Percentiles rank a stretch among this genome's conserved stretches.
Evolutionary conservation across 1,140 invertebrate genomes (phyloP).

Genomic region (Carposina sasakii): DNA sequence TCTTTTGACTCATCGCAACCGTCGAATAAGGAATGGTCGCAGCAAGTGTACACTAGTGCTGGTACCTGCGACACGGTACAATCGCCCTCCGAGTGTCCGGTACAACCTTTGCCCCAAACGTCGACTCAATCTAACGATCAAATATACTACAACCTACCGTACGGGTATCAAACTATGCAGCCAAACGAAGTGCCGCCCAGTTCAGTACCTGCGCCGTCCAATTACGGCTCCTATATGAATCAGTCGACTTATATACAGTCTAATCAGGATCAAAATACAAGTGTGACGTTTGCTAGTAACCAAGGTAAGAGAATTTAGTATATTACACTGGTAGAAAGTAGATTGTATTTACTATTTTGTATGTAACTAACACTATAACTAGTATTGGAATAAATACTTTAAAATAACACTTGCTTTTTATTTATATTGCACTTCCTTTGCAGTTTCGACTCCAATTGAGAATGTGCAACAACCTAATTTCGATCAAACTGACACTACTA

Average conservation of each 20-base stretch:
- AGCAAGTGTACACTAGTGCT: conserved; percentile 49
- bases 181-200: conserved; percentile 27
- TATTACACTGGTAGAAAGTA: too few relatives aligned
- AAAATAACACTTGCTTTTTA: conserved; percentile 44
- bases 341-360: background rate
- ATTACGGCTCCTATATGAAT: conserved; percentile 43
- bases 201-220: conserved; percentile 29
- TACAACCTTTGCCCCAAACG: conserved; percentile 31
- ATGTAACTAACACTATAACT: background rate
- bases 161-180: conserved; percentile 65
- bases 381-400: conserved; percentile 45
- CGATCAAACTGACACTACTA: conserved; percentile 9
- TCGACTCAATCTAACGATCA: conserved; percentile 29
- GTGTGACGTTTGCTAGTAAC: conserved; percentile 41
- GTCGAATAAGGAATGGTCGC: conserved; percentile 33
- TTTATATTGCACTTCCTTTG: conserved; percentile 46
- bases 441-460: conserved; percentile 49
- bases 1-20: background rate
- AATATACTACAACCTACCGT: conserved; percentile 70
- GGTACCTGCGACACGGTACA: conserved; percentile 59
- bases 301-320: conserved; percentile 53
- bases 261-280: conserved; percentile 35
- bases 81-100: conserved; percentile 66
- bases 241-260: conserved; percentile 59
- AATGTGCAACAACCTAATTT: conserved; percentile 25